Evolutionary conservation across 2,113 vertebrate species (phyloP).

Genomic region (Garra rufa): DNA sequence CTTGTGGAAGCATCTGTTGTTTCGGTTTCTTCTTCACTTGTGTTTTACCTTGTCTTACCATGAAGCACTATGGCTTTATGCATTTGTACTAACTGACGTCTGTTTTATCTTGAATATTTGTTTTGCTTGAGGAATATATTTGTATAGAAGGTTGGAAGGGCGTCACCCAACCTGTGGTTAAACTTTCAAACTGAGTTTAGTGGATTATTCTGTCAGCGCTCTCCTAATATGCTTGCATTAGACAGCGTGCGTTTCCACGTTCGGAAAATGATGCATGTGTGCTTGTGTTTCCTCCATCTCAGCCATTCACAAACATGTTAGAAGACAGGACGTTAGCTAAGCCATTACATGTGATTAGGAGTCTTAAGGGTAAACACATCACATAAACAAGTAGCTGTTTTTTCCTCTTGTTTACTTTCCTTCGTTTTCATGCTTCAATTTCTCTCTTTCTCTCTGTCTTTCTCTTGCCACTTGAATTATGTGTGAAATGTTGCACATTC

Average conservation of each 20-base stretch:
- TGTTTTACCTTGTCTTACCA: no score
- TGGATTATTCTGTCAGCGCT: background rate
- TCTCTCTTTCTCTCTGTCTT: background rate
- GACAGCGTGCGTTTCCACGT: background rate
- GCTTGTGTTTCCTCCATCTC: background rate
- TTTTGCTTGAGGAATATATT: background rate
- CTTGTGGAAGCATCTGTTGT: no score
- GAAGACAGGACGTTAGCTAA: background rate
- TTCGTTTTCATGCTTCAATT: background rate
- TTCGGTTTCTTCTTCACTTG: no score
- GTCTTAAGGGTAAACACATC: background rate
- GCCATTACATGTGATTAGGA: background rate
- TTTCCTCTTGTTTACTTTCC: background rate
- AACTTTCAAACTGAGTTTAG: background rate
- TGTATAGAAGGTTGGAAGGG: background rate
- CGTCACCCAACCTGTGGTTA: background rate
- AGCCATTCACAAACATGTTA: background rate
- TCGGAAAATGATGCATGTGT: background rate
- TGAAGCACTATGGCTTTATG: background rate
- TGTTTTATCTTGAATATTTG: background rate
- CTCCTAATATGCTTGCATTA: background rate
- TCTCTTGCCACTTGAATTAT: background rate
- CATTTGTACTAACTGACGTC: background rate
- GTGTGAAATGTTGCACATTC: background rate
- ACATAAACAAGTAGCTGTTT: background rate